These are phyloP conservation scores for Paralichthys olivaceus DNA, from an alignment of 2,113 vertebrate species.

Conservation along the genomic window DNA sequence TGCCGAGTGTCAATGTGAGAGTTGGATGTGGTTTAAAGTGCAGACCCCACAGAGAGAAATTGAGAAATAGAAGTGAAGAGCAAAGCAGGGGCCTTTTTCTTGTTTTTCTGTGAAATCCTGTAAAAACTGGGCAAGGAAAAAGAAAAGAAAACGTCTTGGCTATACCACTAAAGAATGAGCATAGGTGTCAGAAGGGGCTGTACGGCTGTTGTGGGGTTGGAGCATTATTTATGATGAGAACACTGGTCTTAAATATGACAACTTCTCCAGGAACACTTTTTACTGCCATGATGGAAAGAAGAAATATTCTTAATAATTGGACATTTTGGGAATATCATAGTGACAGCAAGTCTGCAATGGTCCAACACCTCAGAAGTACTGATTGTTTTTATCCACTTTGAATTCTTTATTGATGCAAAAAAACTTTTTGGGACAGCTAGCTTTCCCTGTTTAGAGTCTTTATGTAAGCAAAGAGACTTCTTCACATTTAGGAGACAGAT, in stretches of 20 bases:
- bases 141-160: not conserved
- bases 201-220: not conserved
- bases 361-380: not conserved
- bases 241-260: constrained; percentile 22
- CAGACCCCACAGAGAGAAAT: constrained; percentile 13
- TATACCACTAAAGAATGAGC: constrained; percentile 35
- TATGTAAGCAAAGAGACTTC: no score
- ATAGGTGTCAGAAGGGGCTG: not conserved
- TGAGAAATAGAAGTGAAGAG: constrained; percentile 34
- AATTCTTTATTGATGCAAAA: not conserved
- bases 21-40: constrained; percentile 20
- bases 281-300: constrained; percentile 11
- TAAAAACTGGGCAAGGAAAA: constrained; percentile 47
- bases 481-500: not conserved
- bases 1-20: constrained; percentile 30
- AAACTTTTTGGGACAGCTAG: no score
- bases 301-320: not conserved
- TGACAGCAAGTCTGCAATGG: not conserved
- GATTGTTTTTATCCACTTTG: not conserved
- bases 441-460: no score
- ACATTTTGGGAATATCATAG: constrained; percentile 6
- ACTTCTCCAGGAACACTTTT: constrained; percentile 25
- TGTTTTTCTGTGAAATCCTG: constrained; percentile 55
- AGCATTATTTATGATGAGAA: not conserved
- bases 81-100: constrained; percentile 17